These are phyloP conservation scores for Sparus aurata DNA, from an alignment of 2,797 vertebrate genomes.

Conservation along the genomic window DNA sequence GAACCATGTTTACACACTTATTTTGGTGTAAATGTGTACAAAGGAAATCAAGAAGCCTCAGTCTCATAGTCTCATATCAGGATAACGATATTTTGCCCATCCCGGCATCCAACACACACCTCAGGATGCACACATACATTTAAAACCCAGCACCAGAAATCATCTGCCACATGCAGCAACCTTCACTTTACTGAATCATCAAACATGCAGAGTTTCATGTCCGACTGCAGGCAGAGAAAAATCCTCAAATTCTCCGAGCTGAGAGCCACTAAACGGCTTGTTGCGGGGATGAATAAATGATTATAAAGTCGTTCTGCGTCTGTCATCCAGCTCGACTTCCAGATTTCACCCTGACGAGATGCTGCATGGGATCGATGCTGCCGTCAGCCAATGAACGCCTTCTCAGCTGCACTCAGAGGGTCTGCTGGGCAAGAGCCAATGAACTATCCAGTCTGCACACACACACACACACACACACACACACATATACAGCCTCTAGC, in stretches of 20 bases:
- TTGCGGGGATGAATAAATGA: slow-evolving; percentile 52
- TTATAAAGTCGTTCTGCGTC: slow-evolving; percentile 30
- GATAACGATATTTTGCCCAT: no score
- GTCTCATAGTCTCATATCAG: no score
- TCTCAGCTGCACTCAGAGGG: slow-evolving; percentile 26
- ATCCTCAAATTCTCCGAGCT: neutral
- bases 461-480: slow-evolving; percentile 66
- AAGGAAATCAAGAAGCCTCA: no score
- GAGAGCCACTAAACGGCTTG: slow-evolving; percentile 16
- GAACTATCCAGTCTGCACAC: slow-evolving; percentile 26
- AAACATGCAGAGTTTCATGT: neutral
- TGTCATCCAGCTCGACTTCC: slow-evolving; percentile 32
- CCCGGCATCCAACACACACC: no score
- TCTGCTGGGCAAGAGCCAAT: slow-evolving; percentile 37
- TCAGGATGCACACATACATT: no score
- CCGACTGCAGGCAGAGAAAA: no score
- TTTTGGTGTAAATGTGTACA: no score
- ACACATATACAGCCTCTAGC: slow-evolving; percentile 20
- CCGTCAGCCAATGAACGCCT: slow-evolving; percentile 39
- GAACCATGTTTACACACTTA: no score
- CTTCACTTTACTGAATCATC: neutral
- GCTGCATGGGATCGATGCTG: slow-evolving; percentile 26
- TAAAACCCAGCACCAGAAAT: no score
- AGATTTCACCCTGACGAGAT: slow-evolving; percentile 24
- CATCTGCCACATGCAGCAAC: no score